phyloP scores from a whole-genome alignment of 92 coral and sea anemone species.

The Phymanthus crucifer region DNA sequence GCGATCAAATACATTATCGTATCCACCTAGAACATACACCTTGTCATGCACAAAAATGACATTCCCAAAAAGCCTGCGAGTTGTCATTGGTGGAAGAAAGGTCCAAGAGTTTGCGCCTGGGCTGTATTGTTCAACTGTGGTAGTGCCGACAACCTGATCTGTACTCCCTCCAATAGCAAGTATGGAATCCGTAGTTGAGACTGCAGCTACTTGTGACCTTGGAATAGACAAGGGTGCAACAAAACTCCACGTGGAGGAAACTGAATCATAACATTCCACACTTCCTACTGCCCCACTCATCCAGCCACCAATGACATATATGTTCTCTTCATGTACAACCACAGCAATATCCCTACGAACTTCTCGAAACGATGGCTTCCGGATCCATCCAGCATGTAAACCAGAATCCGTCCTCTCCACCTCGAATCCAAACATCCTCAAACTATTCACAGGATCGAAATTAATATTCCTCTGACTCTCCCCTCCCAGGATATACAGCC shows the following conservation, averaged over 20 bases:
- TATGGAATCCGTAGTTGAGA: conserved; percentile 48
- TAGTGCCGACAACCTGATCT: conserved; percentile 33
- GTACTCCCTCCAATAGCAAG: conserved; percentile 74
- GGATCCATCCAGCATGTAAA: conserved; percentile 51
- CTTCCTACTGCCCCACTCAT: conserved; percentile 43
- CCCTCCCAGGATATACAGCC: conserved; percentile 71
- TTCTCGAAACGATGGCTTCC: conserved; percentile 56
- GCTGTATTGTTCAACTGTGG: conserved; percentile 59
- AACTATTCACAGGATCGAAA: conserved; percentile 47
- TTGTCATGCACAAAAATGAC: conserved; percentile 47
- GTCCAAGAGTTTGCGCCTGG: conserved; percentile 58
- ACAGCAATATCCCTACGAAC: conserved; percentile 56
- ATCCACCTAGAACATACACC: conserved; percentile 72
- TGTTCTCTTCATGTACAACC: conserved; percentile 43
- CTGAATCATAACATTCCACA: conserved; percentile 78
- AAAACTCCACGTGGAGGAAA: conserved; percentile 49
- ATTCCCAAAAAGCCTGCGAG: conserved; percentile 49
- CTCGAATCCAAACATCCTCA: conserved; percentile 57
- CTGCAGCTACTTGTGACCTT: conserved; percentile 66
- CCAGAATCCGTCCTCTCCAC: conserved; percentile 33
- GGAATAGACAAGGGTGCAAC: conserved; percentile 57
- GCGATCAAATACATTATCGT: conserved; percentile 25
- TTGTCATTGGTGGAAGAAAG: conserved; percentile 52
- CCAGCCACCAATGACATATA: conserved; percentile 84
- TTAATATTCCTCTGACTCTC: conserved; percentile 51